phyloP scores from a whole-genome alignment of 2,797 vertebrate genomes.

The Manis javanica region DNA sequence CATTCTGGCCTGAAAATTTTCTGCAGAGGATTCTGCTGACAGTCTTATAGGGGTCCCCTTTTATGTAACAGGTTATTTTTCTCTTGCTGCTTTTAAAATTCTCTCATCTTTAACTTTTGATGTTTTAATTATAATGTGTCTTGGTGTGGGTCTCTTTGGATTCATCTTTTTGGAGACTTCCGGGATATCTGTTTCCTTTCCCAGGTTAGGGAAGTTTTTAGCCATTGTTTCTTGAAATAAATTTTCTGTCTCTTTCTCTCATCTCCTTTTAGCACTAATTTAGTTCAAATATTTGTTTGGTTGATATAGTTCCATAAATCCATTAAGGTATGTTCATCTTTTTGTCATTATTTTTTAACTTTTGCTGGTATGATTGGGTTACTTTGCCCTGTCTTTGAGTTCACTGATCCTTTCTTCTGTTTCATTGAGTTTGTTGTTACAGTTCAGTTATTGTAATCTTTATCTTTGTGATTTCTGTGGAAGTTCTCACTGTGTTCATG shows the following conservation, averaged over 20 bases:
- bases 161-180: too few relatives aligned
- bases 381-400: background rate
- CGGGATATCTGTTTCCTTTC: too few relatives aligned
- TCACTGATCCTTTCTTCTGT: background rate
- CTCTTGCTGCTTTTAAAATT: background rate
- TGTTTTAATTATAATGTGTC: background rate
- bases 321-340: background rate
- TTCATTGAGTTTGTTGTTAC: background rate
- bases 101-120: background rate
- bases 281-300: background rate
- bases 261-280: background rate
- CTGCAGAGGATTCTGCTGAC: background rate
- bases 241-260: background rate
- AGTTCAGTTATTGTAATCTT: background rate
- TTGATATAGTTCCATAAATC: background rate
- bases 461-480: background rate
- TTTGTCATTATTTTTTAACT: background rate
- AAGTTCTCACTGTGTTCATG: background rate
- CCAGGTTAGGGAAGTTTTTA: background rate
- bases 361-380: background rate
- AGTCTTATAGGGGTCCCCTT: background rate
- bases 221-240: background rate
- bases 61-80: background rate
- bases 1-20: background rate
- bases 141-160: too few relatives aligned